A percentile compares a stretch with the other conserved stretches of the same genome.
These are phyloP conservation scores for Solea senegalensis DNA, from an alignment of 2,113 vertebrate genomes.

Conservation along the genomic window DNA sequence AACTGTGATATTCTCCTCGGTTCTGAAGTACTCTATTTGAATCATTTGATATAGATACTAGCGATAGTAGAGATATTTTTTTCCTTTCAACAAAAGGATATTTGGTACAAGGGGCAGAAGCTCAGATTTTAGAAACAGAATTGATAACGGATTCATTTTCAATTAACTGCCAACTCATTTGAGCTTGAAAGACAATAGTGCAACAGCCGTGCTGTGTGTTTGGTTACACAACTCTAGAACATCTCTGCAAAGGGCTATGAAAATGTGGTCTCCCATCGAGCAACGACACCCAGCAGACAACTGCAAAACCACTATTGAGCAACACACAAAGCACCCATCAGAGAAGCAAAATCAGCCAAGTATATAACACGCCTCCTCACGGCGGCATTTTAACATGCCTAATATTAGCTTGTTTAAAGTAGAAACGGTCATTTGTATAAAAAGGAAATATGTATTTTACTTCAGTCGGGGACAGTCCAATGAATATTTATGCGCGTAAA, in stretches of 20 bases:
- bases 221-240: conserved; percentile 4
- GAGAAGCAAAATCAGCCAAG: conserved; percentile 20
- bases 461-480: conserved; percentile 26
- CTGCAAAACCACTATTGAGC: conserved; percentile 12
- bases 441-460: conserved; percentile 39
- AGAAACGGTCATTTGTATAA: conserved; percentile 43
- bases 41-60: background rate
- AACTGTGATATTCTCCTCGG: conserved; percentile 20
- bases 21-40: background rate
- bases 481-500: conserved; percentile 56
- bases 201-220: background rate
- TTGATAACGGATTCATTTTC: background rate
- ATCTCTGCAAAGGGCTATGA: conserved; percentile 26
- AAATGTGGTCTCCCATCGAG: conserved; percentile 13
- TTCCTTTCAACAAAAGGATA: no score
- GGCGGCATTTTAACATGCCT: conserved; percentile 14
- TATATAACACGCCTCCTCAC: conserved; percentile 42
- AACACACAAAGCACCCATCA: background rate
- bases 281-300: conserved; percentile 14
- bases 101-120: background rate
- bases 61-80: background rate
- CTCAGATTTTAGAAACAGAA: background rate
- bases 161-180: background rate
- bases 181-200: background rate
- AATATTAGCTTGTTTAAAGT: conserved; percentile 42